Conservation (phyloP, 37 sponge, comb jelly and placozoan species). For the Hexactinellida sp. region DNA sequence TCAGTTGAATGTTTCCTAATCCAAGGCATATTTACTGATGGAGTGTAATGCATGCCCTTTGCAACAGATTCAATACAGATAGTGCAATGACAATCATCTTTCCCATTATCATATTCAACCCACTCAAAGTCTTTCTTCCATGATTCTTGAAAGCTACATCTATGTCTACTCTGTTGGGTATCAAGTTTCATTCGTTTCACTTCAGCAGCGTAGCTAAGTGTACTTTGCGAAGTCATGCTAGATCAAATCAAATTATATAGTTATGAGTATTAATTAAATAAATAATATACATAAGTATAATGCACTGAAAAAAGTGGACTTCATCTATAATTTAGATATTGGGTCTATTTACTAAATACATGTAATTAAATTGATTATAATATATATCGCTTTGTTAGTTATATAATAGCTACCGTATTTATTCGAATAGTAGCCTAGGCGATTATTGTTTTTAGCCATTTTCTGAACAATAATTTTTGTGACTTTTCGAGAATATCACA, state of each 20-base stretch:
- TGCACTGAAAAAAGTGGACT: too few relatives aligned
- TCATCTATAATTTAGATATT: too few relatives aligned
- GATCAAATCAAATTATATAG: not conserved
- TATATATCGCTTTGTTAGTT: too few relatives aligned
- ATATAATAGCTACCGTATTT: too few relatives aligned
- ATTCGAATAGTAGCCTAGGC: too few relatives aligned
- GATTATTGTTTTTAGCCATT: too few relatives aligned
- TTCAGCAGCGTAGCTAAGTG: not conserved
- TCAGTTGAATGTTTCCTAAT: not conserved
- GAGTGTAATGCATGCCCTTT: not conserved
- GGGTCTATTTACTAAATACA: too few relatives aligned
- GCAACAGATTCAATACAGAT: not conserved
- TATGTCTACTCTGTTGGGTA: not conserved
- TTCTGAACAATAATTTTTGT: too few relatives aligned
- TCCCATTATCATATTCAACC: not conserved
- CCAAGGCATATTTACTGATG: not conserved
- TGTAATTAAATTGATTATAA: too few relatives aligned
- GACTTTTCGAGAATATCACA: too few relatives aligned
- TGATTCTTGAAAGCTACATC: not conserved
- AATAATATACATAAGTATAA: too few relatives aligned
- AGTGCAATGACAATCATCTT: not conserved
- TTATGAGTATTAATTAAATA: not conserved
- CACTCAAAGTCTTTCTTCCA: not conserved
- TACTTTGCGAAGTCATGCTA: not conserved
- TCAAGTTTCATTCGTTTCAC: not conserved